These are phyloP conservation scores for Hofmannophila pseudospretella DNA, from an alignment of 2,888 invertebrate species.

Conservation along the genomic window DNA sequence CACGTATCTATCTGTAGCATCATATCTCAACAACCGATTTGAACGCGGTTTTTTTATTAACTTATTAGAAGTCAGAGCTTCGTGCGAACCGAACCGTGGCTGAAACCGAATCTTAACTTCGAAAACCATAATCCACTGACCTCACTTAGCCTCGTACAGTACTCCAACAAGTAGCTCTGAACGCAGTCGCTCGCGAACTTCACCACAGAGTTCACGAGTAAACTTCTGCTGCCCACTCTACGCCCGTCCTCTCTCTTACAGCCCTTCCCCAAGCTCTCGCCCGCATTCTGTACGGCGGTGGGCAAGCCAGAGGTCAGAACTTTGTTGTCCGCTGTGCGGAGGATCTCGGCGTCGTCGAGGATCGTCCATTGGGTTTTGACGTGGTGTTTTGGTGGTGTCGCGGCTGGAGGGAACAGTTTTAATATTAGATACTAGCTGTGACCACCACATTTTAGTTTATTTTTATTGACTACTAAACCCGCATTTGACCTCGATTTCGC, in stretches of 20 bases:
- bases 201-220: constrained; percentile 49
- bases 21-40: too few relatives aligned
- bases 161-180: constrained; percentile 69
- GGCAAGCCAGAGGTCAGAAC: constrained; percentile 8
- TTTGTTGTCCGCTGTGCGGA: constrained; percentile 26
- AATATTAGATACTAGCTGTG: too few relatives aligned
- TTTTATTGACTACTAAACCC: too few relatives aligned
- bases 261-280: constrained; percentile 17
- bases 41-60: too few relatives aligned
- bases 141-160: constrained; percentile 73
- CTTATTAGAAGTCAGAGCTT: too few relatives aligned
- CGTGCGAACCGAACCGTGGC: too few relatives aligned
- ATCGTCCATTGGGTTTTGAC: constrained; percentile 56
- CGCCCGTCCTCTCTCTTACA: constrained; percentile 26
- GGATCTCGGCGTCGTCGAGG: constrained; percentile 41
- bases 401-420: constrained; percentile 32
- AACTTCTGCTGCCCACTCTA: constrained; percentile 43
- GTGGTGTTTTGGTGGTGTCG: constrained; percentile 46
- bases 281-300: constrained; percentile 10
- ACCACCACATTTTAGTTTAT: too few relatives aligned
- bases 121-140: too few relatives aligned
- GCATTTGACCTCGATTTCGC: too few relatives aligned
- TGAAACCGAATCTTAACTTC: too few relatives aligned
- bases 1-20: too few relatives aligned
- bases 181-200: constrained; percentile 67